phyloP scores from a whole-genome alignment of 2,113 vertebrate species.

The Thinocorus orbignyianus region DNA sequence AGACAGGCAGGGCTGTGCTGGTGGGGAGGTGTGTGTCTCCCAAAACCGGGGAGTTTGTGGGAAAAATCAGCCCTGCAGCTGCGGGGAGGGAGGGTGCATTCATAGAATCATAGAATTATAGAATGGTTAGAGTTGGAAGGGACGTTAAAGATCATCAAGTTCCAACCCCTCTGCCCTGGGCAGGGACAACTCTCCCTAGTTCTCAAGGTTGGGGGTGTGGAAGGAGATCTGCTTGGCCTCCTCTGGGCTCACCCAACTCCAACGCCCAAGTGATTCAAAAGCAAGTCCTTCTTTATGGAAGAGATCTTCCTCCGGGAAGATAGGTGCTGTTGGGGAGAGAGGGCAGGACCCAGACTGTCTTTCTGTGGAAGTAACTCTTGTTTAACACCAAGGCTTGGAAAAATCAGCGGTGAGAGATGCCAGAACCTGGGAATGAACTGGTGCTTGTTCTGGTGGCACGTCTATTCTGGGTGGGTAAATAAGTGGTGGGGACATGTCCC shows the following conservation, averaged over 20 bases:
- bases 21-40: rapidly evolving
- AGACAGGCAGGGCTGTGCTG: rapidly evolving
- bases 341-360: background rate
- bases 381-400: background rate
- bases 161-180: no score
- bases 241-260: background rate
- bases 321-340: background rate
- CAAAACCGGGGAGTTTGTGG: background rate
- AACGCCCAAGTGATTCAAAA: background rate
- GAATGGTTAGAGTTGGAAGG: no score
- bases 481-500: background rate
- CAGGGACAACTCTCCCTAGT: no score
- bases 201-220: no score
- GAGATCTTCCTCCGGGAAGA: background rate
- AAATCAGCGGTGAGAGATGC: background rate
- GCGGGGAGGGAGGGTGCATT: background rate
- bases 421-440: background rate
- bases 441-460: background rate
- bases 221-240: background rate
- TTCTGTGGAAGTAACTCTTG: background rate
- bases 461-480: constrained; percentile 33
- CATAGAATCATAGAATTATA: no score
- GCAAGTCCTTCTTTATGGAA: background rate
- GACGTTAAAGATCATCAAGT: no score
- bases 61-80: background rate